Conservation (phyloP, 2,888 invertebrate genomes). For the Leptopilina syphax region DNA sequence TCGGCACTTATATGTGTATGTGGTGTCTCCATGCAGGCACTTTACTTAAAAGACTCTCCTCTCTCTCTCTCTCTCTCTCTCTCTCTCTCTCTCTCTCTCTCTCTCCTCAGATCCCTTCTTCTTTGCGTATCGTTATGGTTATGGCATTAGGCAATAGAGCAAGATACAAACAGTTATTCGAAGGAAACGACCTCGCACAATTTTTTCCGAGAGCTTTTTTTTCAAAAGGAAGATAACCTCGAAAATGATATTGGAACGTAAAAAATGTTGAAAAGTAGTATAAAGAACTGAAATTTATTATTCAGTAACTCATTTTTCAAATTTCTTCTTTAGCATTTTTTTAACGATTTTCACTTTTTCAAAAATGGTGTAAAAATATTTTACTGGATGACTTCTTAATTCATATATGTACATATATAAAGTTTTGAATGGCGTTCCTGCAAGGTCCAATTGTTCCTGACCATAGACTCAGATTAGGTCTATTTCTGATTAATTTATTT, state of each 20-base stretch:
- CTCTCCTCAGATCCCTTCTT: conserved; percentile 51
- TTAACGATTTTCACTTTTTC: background rate
- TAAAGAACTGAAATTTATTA: conserved; percentile 23
- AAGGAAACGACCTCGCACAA: conserved; percentile 64
- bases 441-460: too few species aligned
- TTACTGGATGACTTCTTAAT: too few species aligned
- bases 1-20: conserved; percentile 31
- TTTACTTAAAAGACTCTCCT: conserved; percentile 26
- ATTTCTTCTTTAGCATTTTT: background rate
- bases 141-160: conserved; percentile 68
- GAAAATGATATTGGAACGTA: conserved; percentile 28
- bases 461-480: too few species aligned
- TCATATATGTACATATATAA: too few species aligned
- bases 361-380: background rate
- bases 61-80: conserved; percentile 47
- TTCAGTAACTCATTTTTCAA: background rate
- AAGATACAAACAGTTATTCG: conserved; percentile 71
- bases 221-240: conserved; percentile 25
- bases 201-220: conserved; percentile 36
- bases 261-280: conserved; percentile 13
- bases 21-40: conserved; percentile 31
- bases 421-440: too few species aligned
- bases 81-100: conserved; percentile 40
- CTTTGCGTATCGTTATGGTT: conserved; percentile 70
- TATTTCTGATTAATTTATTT: too few species aligned